Evolutionary conservation across 2,888 invertebrate genomes (phyloP).

Genomic region (Toxonevra muliebris): DNA sequence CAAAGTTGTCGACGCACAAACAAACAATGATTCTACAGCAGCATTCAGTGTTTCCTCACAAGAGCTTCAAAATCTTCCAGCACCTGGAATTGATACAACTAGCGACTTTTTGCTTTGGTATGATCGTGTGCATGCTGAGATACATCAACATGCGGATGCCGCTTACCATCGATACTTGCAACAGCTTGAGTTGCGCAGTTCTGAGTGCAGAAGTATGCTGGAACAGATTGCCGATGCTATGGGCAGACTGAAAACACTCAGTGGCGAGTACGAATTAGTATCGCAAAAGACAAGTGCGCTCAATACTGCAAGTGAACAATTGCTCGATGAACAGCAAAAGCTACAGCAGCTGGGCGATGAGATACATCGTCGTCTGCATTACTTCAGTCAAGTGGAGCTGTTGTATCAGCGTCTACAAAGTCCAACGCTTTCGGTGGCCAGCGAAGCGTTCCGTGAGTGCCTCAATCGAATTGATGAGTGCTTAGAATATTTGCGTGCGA

Average conservation of each 20-base stretch:
- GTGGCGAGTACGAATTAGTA: slow-evolving; percentile 84
- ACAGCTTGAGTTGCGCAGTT: slow-evolving; percentile 73
- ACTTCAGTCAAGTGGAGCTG: slow-evolving; percentile 86
- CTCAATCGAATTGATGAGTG: slow-evolving; percentile 87
- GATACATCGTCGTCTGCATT: slow-evolving; percentile 81
- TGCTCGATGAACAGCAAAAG: slow-evolving; percentile 87
- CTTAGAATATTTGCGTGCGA: slow-evolving; percentile 81
- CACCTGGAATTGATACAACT: slow-evolving; percentile 68
- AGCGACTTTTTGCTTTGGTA: slow-evolving; percentile 80
- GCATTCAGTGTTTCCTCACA: slow-evolving; percentile 29
- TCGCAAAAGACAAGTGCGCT: slow-evolving; percentile 92
- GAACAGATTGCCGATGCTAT: slow-evolving; percentile 76
- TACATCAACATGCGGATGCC: slow-evolving; percentile 75
- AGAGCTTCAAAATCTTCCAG: slow-evolving; percentile 41
- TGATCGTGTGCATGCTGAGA: slow-evolving; percentile 75
- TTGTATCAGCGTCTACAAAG: slow-evolving; percentile 82
- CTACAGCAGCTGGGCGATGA: slow-evolving; percentile 82
- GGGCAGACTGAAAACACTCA: slow-evolving; percentile 75
- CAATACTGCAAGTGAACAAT: slow-evolving; percentile 90
- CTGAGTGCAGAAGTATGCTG: slow-evolving; percentile 76
- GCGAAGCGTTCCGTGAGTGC: slow-evolving; percentile 83
- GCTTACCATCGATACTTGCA: slow-evolving; percentile 77
- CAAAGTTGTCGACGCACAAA: no score
- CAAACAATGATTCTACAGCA: no score
- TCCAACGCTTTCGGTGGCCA: slow-evolving; percentile 82